Evolutionary conservation across 2,113 vertebrate genomes (phyloP), one percentile per base, ranked within the genome.

Genomic region (Neotragus moschatus): DNA sequence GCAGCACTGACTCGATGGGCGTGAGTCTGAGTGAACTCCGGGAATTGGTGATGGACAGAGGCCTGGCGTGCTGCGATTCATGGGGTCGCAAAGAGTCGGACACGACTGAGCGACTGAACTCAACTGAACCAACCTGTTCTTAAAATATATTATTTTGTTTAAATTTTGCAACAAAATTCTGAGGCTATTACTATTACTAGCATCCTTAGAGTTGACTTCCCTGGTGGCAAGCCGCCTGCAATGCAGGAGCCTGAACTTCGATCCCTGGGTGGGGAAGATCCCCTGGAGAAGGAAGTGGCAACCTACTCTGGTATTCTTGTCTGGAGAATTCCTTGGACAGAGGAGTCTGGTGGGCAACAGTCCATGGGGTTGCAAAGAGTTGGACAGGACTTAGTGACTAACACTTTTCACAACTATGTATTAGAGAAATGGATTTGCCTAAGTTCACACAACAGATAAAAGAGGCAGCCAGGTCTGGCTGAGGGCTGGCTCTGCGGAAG

Each of bases 201-300:
- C 28, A 25, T 33, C 30, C 84, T 36, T 61, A 36, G 12, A 47
- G 26, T 11, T 36, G 21, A n/a, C 66, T 73, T 39, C 66, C 66
- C 66, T 39, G 19, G 19, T 36, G n/a, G 10, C n/a, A 23, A 70
- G 19, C 9, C 0, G 10, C 19, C 63, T 5, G 19, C 63, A 6
- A 12, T 2, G 4, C 8, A 70, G 36, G 66, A 73, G 21, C 0
- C 66, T 73, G 21, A 23, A 25, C n/a, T 39, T 39, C 0, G 0
- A 39, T 39, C 36, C 21, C 66, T 39, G 19, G n/a, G n/a, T 25
- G 21, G 10, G 19, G 21, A 73, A 73, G 36, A 23, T 73, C n/a
- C 36, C 66, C n/a, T 73, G 66, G 66, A 73, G 66, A 39, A 73
- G 36, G 36, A 39, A 73, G 36, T 3, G 66, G 19, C 36, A 12